Conservation (phyloP, 2,888 invertebrate species). For the Drosophila quasianomalipes region DNA sequence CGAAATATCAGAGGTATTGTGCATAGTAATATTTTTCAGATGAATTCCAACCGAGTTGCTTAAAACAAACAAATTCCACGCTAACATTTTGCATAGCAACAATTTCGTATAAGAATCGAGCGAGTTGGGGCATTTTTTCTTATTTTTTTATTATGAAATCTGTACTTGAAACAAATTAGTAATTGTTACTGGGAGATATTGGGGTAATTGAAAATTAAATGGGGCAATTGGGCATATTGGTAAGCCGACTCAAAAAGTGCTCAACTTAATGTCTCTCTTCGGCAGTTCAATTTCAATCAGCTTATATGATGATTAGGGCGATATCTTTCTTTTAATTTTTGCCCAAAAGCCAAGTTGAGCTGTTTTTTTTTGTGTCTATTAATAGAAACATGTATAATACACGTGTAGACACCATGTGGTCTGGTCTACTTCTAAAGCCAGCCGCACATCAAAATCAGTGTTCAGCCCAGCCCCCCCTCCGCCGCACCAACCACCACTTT, state of each 20-base stretch:
- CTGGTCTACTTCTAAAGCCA: constrained; percentile 47
- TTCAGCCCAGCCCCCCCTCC: background rate
- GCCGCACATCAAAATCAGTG: constrained; percentile 24
- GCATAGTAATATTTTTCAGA: background rate
- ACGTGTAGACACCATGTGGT: constrained; percentile 44
- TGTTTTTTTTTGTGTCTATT: constrained; percentile 32
- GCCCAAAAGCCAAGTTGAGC: background rate
- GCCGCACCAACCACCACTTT: constrained; percentile 39
- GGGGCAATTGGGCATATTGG: constrained; percentile 16
- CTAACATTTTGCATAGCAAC: background rate
- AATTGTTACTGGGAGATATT: background rate
- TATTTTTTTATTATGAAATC: background rate
- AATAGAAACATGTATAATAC: constrained; percentile 44
- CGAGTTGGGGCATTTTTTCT: background rate
- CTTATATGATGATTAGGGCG: constrained; percentile 42
- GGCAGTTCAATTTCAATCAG: constrained; percentile 35
- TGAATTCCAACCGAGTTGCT: background rate
- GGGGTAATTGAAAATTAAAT: background rate
- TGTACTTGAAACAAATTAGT: background rate
- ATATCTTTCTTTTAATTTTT: constrained; percentile 25
- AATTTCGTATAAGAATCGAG: background rate
- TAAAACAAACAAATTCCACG: background rate
- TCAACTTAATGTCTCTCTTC: constrained; percentile 18
- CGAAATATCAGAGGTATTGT: background rate
- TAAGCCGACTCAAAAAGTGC: constrained; percentile 23